Evolutionary conservation across 2,113 vertebrate genomes (phyloP), one percentile per base, ranked within the genome.

Genomic region (Elgaria multicarinata): DNA sequence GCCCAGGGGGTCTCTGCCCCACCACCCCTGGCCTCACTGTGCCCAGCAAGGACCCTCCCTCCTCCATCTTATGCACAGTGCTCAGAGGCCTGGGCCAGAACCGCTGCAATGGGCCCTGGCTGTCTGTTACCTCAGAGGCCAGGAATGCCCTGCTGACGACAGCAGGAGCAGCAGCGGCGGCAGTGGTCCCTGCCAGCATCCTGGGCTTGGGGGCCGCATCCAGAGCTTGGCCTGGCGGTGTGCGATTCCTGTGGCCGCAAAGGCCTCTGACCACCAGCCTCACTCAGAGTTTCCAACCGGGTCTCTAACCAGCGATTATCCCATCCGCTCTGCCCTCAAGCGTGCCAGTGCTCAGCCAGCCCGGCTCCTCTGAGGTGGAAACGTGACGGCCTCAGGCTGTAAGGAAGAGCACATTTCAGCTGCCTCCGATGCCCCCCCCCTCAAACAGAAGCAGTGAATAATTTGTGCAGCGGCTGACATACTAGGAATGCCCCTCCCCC

Each of bases 201-300:
- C 87, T 39, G 81, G 88, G 87, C 0, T 6, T 26, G 0, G 75
- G 62, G 75, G 0, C 6, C 72, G 31, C 13, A 6, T 90, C 74
- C 24, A 14, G 67, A 82, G 46, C 78, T 44, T 8, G 53, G 77
- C 24, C 16, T 50, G 90, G 67, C 71, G 79, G 83, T 50, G 72
- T 89, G 36, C 94, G 91, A 92, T 94, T 92, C 90, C 10, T 16
- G 78, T 20, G 58, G 90, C 92, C 91, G 86, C 50, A 83, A 83
- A 93, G 87, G 46, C 82, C 90, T 93, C 93, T 89, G 92, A 89
- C 85, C 71, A 33, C 24, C 85, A 86, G 91, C 88, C 66, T 86
- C 39, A 14, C 90, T 91, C 91, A 88, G 0, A 6, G 92, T 91
- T 86, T 90, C 91, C 89, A 76, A 0, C 22, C 16, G 5, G 8